Evolutionary conservation across 1,140 invertebrate genomes (phyloP).

Genomic region (Vollenhovia emeryi): DNA sequence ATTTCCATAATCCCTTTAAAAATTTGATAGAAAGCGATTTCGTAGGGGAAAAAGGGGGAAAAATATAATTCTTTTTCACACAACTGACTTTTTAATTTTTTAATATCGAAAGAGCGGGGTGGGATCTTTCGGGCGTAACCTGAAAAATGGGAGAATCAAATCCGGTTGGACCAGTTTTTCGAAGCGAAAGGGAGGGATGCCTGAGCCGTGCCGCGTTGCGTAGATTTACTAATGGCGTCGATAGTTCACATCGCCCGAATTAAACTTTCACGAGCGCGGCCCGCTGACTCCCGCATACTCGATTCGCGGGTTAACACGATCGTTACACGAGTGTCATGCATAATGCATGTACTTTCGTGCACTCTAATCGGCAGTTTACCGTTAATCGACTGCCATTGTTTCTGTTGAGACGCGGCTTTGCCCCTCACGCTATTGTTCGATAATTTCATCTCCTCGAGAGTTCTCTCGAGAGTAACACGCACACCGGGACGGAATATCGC

Average conservation of each 20-base stretch:
- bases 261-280: conserved; percentile 55
- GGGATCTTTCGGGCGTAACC: background rate
- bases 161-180: background rate
- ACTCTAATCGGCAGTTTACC: conserved; percentile 64
- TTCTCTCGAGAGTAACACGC: conserved; percentile 25
- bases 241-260: conserved; percentile 52
- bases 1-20: background rate
- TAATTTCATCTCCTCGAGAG: conserved; percentile 47
- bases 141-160: background rate
- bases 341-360: conserved; percentile 66
- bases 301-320: conserved; percentile 66
- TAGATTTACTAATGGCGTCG: conserved; percentile 47
- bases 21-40: background rate
- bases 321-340: conserved; percentile 66
- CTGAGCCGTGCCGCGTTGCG: background rate
- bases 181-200: background rate
- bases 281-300: conserved; percentile 30
- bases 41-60: background rate
- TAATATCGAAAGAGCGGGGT: background rate
- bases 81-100: background rate
- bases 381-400: conserved; percentile 62
- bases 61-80: background rate
- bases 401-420: conserved; percentile 25
- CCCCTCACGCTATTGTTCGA: conserved; percentile 33
- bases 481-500: conserved; percentile 1